A percentile compares a stretch with the other conserved stretches of the same genome.
These are phyloP conservation scores for Salticus scenicus DNA, from an alignment of 2,888 invertebrate species.

Conservation along the genomic window DNA sequence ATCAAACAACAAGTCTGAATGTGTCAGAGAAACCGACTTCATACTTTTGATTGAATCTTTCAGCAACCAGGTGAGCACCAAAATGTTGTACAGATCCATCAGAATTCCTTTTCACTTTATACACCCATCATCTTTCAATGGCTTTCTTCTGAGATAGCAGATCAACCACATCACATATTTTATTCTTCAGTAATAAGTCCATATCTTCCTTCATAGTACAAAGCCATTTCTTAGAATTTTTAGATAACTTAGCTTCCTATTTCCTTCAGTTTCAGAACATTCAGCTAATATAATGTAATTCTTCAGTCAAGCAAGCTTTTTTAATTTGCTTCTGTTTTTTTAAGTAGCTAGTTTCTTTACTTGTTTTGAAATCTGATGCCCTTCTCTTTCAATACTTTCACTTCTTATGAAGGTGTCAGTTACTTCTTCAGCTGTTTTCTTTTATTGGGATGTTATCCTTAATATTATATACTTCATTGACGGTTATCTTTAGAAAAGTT, in stretches of 20 bases:
- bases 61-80: conserved; percentile 73
- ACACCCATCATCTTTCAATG: not conserved
- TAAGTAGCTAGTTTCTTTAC: no score
- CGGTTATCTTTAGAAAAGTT: not conserved
- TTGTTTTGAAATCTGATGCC: no score
- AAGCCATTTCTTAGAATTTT: not conserved
- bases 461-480: no score
- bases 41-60: conserved; percentile 61
- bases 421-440: not conserved
- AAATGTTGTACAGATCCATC: conserved; percentile 75
- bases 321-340: no score
- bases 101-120: conserved; percentile 13
- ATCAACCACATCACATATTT: not conserved
- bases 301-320: not conserved
- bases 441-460: not conserved
- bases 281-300: no score
- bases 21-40: conserved; percentile 71
- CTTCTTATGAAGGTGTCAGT: not conserved
- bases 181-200: not conserved
- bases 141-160: not conserved
- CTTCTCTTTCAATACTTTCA: no score
- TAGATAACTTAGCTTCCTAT: not conserved
- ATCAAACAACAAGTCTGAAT: conserved; percentile 65
- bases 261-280: not conserved
- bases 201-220: conserved; percentile 19